These are phyloP conservation scores for Drosophila austrosaltans DNA, from an alignment of 2,888 invertebrate genomes.

Conservation along the genomic window DNA sequence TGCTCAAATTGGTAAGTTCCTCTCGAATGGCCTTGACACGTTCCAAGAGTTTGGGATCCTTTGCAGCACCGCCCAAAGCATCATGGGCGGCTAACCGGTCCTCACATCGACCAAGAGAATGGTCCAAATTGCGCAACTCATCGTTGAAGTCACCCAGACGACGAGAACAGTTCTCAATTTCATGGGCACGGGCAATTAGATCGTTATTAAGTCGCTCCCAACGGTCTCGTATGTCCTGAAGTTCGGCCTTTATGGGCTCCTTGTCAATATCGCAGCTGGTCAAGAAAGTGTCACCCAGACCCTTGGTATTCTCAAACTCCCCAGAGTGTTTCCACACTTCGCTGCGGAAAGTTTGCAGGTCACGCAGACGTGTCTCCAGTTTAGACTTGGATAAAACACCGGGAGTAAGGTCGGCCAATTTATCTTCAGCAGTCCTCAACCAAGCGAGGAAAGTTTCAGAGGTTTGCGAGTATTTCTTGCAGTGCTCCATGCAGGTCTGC, in stretches of 20 bases:
- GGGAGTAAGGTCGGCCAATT: constrained; percentile 90
- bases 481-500: constrained; percentile 96
- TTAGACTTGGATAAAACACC: constrained; percentile 93
- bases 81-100: constrained; percentile 89
- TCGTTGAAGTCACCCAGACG: constrained; percentile 93
- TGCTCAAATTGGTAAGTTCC: constrained; percentile 90
- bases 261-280: constrained; percentile 95
- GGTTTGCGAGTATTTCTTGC: constrained; percentile 93
- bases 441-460: constrained; percentile 94
- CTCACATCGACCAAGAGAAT: constrained; percentile 93
- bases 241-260: constrained; percentile 92
- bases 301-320: constrained; percentile 94
- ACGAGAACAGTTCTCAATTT: constrained; percentile 90
- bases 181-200: constrained; percentile 82
- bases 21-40: constrained; percentile 92
- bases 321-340: constrained; percentile 96
- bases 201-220: constrained; percentile 97
- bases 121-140: constrained; percentile 92
- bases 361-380: constrained; percentile 93
- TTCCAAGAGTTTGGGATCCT: constrained; percentile 92
- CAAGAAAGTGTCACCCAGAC: constrained; percentile 94
- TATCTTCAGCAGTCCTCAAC: constrained; percentile 93
- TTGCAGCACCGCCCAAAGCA: constrained; percentile 89
- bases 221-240: constrained; percentile 91
- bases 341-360: constrained; percentile 94